These are phyloP conservation scores for Cephonodes hylas DNA, from an alignment of 2,888 invertebrate species.

Conservation along the genomic window DNA sequence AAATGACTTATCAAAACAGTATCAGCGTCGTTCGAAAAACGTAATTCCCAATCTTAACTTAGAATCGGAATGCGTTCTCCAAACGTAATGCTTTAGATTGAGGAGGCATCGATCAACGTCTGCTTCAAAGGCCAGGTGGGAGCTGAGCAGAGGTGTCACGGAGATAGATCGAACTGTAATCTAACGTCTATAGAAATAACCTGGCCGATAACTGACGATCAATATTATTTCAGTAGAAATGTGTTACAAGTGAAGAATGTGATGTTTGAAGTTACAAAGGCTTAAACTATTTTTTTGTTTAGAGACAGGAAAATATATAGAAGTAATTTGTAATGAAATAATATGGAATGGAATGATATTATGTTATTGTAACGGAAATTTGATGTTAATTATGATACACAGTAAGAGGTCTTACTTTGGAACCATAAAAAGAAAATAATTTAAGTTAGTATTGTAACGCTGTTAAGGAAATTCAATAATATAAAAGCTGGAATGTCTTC, in stretches of 20 bases:
- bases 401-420: no score
- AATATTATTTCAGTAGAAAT: neutral
- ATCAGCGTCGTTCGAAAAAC: neutral
- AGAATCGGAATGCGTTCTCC: slow-evolving; percentile 12
- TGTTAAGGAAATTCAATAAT: neutral
- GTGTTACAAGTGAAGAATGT: neutral
- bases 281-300: no score
- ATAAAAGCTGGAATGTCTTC: neutral
- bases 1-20: neutral
- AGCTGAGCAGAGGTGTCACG: slow-evolving; percentile 53
- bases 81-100: slow-evolving; percentile 26
- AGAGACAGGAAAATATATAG: no score
- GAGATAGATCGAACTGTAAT: slow-evolving; percentile 45
- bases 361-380: no score
- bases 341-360: no score
- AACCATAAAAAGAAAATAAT: no score
- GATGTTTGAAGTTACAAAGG: neutral
- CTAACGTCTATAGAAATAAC: neutral
- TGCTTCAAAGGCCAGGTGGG: slow-evolving; percentile 53
- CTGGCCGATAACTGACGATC: neutral
- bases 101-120: slow-evolving; percentile 64
- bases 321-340: no score
- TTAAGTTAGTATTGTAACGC: no score
- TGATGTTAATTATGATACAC: no score
- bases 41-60: neutral